Conservation (phyloP, 2,797 vertebrate species). For the Thalassophryne amazonica region DNA sequence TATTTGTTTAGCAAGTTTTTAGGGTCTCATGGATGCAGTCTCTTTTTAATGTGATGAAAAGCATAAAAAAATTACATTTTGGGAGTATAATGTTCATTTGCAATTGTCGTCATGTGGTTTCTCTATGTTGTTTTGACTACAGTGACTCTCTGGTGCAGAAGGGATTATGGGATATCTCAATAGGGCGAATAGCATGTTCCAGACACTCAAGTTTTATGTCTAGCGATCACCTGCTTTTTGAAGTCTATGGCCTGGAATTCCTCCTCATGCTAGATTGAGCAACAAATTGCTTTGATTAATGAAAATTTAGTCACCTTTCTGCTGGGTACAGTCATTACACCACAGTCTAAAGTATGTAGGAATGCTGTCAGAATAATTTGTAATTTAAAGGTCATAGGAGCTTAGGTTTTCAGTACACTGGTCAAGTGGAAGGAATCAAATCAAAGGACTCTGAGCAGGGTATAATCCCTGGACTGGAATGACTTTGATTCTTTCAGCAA, state of each 20-base stretch:
- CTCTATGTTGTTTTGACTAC: too few relatives aligned
- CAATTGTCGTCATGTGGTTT: too few relatives aligned
- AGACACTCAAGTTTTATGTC: too few relatives aligned
- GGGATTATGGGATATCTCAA: too few relatives aligned
- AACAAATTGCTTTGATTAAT: slow-evolving; percentile 55
- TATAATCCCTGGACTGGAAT: slow-evolving; percentile 55
- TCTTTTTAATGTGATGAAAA: too few relatives aligned
- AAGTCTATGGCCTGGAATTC: slow-evolving; percentile 31
- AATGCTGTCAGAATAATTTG: slow-evolving; percentile 47
- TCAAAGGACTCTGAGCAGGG: slow-evolving; percentile 53
- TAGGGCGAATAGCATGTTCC: too few relatives aligned
- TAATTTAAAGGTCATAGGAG: slow-evolving; percentile 50
- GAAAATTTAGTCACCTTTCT: slow-evolving; percentile 38
- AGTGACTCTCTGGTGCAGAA: too few relatives aligned
- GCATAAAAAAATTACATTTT: too few relatives aligned
- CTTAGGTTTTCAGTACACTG: slow-evolving; percentile 47
- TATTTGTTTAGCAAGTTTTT: too few relatives aligned
- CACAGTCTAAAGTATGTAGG: slow-evolving; percentile 16
- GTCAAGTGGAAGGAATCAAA: slow-evolving; percentile 61
- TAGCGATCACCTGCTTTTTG: slow-evolving; percentile 33
- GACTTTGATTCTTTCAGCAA: slow-evolving; percentile 60
- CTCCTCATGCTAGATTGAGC: slow-evolving; percentile 36
- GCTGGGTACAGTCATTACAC: slow-evolving; percentile 32
- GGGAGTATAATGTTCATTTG: too few relatives aligned
- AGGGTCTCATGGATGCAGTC: too few relatives aligned